Evolutionary conservation across 1,140 invertebrate species (phyloP), one percentile per base, ranked within the genome.

Genomic region (Psilanteris sp.): DNA sequence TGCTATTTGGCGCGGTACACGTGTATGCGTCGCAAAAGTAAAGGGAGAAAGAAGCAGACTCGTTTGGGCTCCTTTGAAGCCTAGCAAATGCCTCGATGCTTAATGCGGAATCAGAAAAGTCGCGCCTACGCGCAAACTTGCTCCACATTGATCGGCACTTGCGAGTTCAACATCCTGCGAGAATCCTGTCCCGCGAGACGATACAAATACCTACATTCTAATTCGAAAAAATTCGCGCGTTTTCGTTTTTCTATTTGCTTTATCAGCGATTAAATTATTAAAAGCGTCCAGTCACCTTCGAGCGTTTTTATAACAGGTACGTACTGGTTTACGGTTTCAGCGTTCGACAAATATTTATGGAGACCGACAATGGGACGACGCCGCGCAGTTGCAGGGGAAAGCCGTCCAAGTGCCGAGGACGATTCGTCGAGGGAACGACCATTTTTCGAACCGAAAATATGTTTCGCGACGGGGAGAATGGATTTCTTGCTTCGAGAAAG

Each of bases 131-230:
- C 48, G 41, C 55, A 22, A 67, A 57, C 64, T 75, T 68, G 72
- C 55, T 75, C 72, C 72, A 75, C 14, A 75, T 75, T 41, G 50
- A 44, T 43, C 10, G 64, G 31, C 44, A 44, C 37, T 68, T 11
- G 26, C 50, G 57, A 67, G 72, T 77, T 73, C 79, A 79, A 79
- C 71, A 81, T 79, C 75, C 75, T 78, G 52, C 61, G 74, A 72
- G 79, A 81, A 76, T 81, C 77, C 68, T 77, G 74, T 61, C 68
- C 54, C 34, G 76, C 57, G 31, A 55, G 73, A 78, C 57, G 64
- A 68, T 27, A 32, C 26, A 13, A 44, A 27, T 54, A 20, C 59
- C 50, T 50, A 20, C 57, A 29, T 48, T 43, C 43, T 22, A 22
- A 50, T 62, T 48, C 31, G n/a, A 9, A 29, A 62, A 64, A 43